Evolutionary conservation across 2,113 vertebrate genomes (phyloP).

Genomic region (Nerophis lumbriciformis): DNA sequence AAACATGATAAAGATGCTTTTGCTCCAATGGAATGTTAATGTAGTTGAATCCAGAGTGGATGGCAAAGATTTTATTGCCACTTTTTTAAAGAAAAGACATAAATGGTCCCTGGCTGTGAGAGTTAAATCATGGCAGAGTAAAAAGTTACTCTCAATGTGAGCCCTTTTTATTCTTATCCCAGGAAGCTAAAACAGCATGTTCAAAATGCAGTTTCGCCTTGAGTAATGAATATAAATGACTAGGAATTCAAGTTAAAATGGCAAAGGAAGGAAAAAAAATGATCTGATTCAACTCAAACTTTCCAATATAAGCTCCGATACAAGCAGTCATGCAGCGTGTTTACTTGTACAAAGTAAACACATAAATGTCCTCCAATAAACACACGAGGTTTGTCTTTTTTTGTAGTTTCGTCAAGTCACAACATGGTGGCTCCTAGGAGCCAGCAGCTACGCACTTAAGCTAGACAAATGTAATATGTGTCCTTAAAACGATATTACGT

Average conservation of each 20-base stretch:
- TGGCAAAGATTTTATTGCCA: not conserved
- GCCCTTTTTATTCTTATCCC: not conserved
- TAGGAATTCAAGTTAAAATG: not conserved
- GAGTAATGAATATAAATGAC: too few relatives aligned
- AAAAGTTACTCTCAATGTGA: not conserved
- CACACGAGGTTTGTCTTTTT: too few relatives aligned
- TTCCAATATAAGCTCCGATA: too few relatives aligned
- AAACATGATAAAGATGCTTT: conserved; percentile 24
- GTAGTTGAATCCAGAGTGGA: conserved; percentile 1
- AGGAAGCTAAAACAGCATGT: not conserved
- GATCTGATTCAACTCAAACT: too few relatives aligned
- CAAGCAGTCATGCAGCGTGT: too few relatives aligned
- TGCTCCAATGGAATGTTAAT: conserved; percentile 39
- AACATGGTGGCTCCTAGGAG: too few relatives aligned
- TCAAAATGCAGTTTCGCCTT: not conserved
- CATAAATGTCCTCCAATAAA: too few relatives aligned
- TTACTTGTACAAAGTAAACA: too few relatives aligned
- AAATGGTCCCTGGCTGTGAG: conserved; percentile 8
- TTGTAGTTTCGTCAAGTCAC: too few relatives aligned
- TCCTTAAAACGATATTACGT: too few relatives aligned
- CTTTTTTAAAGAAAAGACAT: not conserved
- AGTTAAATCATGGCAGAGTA: not conserved
- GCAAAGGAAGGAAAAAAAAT: not conserved
- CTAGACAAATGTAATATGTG: too few relatives aligned
- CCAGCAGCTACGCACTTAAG: too few relatives aligned